These are phyloP conservation scores for Exocentrus adspersus DNA, from an alignment of 2,888 invertebrate genomes.

Conservation along the genomic window DNA sequence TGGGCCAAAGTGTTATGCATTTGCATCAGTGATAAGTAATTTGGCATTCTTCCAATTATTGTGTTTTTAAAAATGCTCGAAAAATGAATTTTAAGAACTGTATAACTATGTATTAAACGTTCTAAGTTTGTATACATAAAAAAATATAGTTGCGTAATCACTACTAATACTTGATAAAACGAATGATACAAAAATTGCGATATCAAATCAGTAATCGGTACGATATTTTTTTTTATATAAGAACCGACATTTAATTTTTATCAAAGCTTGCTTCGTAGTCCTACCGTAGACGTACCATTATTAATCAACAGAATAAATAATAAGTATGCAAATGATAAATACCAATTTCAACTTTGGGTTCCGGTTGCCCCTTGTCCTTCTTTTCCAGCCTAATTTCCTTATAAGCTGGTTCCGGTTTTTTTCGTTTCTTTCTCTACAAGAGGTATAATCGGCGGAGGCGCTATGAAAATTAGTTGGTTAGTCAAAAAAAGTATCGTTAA, in stretches of 20 bases:
- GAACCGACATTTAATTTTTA: too few species aligned
- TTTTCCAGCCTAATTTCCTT: constrained; percentile 64
- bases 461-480: constrained; percentile 36
- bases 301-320: constrained; percentile 3
- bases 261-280: too few species aligned
- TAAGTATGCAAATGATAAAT: constrained; percentile 29
- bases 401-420: constrained; percentile 49
- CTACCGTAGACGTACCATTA: too few species aligned
- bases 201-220: too few species aligned
- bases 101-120: too few species aligned
- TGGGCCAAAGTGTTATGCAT: neutral
- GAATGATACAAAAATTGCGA: too few species aligned
- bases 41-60: neutral
- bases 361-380: constrained; percentile 56
- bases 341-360: constrained; percentile 60
- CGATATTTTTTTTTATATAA: too few species aligned
- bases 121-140: too few species aligned
- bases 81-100: too few species aligned
- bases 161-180: too few species aligned
- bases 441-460: constrained; percentile 50
- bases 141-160: too few species aligned
- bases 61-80: neutral
- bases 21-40: neutral
- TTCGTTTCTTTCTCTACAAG: constrained; percentile 44
- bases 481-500: too few species aligned